Percentiles rank a stretch among this genome's conserved stretches.
Evolutionary conservation across 2,113 vertebrate genomes (phyloP).

Genomic region (Gymnorhina tibicen): DNA sequence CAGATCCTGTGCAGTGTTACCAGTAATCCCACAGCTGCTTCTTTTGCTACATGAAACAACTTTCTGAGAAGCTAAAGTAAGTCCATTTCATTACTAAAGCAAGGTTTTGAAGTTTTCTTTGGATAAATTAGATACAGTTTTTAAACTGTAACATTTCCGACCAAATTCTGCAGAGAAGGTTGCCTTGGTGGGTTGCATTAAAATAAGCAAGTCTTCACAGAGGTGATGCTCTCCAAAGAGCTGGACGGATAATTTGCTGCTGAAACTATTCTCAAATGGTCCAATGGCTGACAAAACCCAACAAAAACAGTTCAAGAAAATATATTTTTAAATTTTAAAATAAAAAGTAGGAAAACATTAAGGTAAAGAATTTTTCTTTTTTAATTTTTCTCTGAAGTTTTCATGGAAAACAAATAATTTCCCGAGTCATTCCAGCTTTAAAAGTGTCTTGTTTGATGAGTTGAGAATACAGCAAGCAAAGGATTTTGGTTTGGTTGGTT

Average conservation of each 20-base stretch:
- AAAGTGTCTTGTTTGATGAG: neutral
- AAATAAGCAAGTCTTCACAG: neutral
- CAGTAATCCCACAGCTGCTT: neutral
- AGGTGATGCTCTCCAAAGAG: neutral
- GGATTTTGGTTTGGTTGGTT: neutral
- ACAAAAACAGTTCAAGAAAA: neutral
- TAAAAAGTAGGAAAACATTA: neutral
- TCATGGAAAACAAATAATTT: neutral
- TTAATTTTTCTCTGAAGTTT: neutral
- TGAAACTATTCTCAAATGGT: neutral
- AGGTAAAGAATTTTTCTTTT: neutral
- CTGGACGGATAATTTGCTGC: neutral
- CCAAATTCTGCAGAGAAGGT: neutral
- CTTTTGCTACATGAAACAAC: neutral
- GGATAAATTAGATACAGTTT: neutral
- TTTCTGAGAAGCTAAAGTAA: neutral
- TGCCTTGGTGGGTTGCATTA: neutral
- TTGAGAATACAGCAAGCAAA: neutral
- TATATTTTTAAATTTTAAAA: neutral
- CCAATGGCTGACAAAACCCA: neutral
- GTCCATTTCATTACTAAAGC: neutral
- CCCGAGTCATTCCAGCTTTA: neutral
- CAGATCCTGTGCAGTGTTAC: neutral
- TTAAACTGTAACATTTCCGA: neutral
- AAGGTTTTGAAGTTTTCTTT: neutral